Base-by-base conservation (phyloP, 2,888 invertebrate species). In the Ophion ellenae region DNA sequence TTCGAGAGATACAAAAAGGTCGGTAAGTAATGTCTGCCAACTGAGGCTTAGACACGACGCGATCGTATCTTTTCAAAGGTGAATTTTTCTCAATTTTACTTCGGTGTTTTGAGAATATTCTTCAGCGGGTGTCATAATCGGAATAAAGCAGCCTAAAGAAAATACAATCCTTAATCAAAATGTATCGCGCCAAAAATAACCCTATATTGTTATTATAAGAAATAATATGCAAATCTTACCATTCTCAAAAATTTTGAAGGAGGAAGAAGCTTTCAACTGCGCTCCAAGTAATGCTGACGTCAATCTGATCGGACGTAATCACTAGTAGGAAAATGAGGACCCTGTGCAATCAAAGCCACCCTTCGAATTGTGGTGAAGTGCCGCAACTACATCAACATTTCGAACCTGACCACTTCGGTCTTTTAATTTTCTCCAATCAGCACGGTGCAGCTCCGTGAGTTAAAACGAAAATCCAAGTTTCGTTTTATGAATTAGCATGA, bases 301-400 rank as follows among this genome's bases (percentile, higher is more conserved):
- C 47, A 14, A 28, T 10, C 57, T 64, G 66, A 57, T 53, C 80
- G 66, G 57, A 73, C 57, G 28, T 69, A 40, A 6, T 40, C 40
- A 40, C 7, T 20, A 9, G 10, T 14, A 6, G 11, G 6, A 20
- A 6, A n/a, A 64, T 20, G n/a, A 28, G 24, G 36, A 9, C 7
- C 9, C 6, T 40, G 40, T 40, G 40, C 40, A 40, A 7, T 40
- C 40, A 40, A 40, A 40, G 40, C 40, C 40, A 40, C 7, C 40
- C 40, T 40, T 40, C 40, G 7, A 40, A 40, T 7, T 40, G 40
- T 3, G 6, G 6, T 40, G 40, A 40, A 40, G 40, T 7, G 40
- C 40, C 5, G 40, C 40, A 40, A 40, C 40, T 40, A 40, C 40
- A 40, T 40, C 9, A 40, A 7, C 40, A 40, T 40, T 40, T 40